Evolutionary conservation across 2,888 invertebrate species (phyloP).

Genomic region (Sphaerophoria rueppellii): DNA sequence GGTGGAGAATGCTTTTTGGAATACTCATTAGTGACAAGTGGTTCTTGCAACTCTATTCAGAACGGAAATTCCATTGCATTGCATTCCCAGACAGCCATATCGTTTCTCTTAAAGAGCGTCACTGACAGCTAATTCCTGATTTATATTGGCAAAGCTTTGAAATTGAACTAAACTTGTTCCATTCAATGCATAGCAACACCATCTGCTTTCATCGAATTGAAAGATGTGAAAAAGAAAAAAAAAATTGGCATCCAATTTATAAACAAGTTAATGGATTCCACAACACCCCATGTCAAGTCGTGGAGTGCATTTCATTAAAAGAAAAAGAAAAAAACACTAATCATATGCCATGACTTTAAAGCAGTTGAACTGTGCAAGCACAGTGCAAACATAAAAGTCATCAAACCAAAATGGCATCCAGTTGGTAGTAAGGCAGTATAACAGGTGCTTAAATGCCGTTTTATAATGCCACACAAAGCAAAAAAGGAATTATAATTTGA

Average conservation of each 20-base stretch:
- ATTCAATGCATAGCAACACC: neutral
- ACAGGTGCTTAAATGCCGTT: constrained; percentile 54
- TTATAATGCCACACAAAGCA: constrained; percentile 26
- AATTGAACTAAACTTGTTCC: constrained; percentile 11
- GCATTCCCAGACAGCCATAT: neutral
- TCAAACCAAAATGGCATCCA: constrained; percentile 4
- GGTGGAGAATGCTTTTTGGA: neutral
- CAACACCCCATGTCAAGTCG: neutral
- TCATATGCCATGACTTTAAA: constrained; percentile 17
- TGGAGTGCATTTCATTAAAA: constrained; percentile 8
- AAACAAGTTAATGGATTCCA: constrained; percentile 12
- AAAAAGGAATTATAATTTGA: constrained; percentile 25
- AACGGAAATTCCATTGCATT: constrained; percentile 23
- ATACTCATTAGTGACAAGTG: neutral
- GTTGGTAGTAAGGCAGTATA: neutral
- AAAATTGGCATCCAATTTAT: constrained; percentile 4
- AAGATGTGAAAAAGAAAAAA: neutral
- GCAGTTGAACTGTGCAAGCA: constrained; percentile 18
- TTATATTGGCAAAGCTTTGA: constrained; percentile 15
- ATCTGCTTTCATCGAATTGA: neutral
- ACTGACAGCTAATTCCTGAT: neutral
- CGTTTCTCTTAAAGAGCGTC: no score
- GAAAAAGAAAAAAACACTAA: neutral
- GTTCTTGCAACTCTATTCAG: constrained; percentile 5
- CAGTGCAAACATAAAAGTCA: neutral